A percentile compares a stretch with the other conserved stretches of the same genome.
Conservation (phyloP, 2,888 invertebrate genomes). For the Paralinhomoeus sp. region DNA sequence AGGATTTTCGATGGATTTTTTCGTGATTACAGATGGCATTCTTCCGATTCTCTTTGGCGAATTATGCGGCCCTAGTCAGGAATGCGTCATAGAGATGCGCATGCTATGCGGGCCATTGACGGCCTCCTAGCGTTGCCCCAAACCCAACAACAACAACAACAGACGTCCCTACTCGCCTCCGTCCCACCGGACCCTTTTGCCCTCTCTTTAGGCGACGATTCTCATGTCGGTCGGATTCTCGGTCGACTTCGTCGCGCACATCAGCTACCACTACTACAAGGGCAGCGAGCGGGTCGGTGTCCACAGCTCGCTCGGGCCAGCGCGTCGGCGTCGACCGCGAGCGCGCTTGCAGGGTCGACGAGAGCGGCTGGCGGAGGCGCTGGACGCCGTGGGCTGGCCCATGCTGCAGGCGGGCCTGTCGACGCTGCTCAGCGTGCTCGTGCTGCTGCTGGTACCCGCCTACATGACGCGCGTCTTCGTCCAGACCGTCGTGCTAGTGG, state of each 20-base stretch:
- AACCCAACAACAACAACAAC: no score
- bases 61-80: no score
- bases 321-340: background rate
- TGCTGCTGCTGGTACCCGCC: background rate
- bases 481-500: background rate
- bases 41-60: no score
- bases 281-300: constrained; percentile 9
- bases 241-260: constrained; percentile 16
- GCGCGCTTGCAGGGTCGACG: constrained; percentile 7
- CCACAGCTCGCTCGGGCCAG: background rate
- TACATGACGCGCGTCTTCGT: constrained; percentile 1
- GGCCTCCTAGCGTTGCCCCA: no score
- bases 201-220: constrained; percentile 11
- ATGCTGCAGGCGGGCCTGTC: constrained; percentile 6
- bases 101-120: no score
- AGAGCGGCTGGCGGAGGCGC: constrained; percentile 10
- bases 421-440: background rate
- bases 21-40: no score
- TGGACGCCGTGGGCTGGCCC: constrained; percentile 14
- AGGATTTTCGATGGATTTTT: no score
- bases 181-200: no score
- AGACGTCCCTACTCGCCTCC: no score
- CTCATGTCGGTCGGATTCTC: constrained; percentile 16
- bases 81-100: no score
- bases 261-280: constrained; percentile 15